Base-by-base conservation (phyloP, 2,888 invertebrate species). In the Archaeoteleia sp. region DNA sequence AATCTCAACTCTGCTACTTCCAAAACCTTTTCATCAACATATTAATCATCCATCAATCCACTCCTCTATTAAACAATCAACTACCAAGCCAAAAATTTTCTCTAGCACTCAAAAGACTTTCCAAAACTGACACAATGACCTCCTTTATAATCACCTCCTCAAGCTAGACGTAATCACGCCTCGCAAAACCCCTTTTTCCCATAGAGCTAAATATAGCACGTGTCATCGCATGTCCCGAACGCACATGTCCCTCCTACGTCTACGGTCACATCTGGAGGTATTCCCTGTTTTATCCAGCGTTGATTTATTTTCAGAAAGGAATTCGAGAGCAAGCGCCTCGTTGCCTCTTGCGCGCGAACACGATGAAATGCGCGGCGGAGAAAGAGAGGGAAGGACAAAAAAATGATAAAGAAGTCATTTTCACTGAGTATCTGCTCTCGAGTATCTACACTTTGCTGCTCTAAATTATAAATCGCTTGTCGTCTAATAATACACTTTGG, bases 121-220 rank as follows among this genome's bases (percentile, higher is more conserved):
- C n/a, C n/a, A n/a, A n/a, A n/a, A n/a, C n/a, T n/a, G n/a, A n/a
- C n/a, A n/a, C n/a, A n/a, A n/a, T n/a, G n/a, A n/a, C n/a, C n/a
- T n/a, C n/a, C n/a, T n/a, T n/a, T n/a, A n/a, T n/a, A n/a, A n/a
- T n/a, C n/a, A n/a, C n/a, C n/a, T n/a, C n/a, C n/a, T n/a, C n/a
- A 73, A 17, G 17, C 29, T 62, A 74, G 72, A 71, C 67, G 76
- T 61, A 73, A 72, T 71, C 70, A 73, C 62, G 63, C 30, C 66
- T 48, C 58, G 55, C 68, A 60, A 73, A 78, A 75, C 74, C 74
- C 75, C 80, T 75, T 81, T 81, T 83, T 83, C 83, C 82, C 83
- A 83, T 80, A 80, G 80, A 74, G 78, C 82, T 83, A 83, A 82
- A 82, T 81, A 82, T 83, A 83, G 82, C 76, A 71, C 80, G 79